phyloP scores from a whole-genome alignment of 1,140 invertebrate genomes.

The Dryas iulia region DNA sequence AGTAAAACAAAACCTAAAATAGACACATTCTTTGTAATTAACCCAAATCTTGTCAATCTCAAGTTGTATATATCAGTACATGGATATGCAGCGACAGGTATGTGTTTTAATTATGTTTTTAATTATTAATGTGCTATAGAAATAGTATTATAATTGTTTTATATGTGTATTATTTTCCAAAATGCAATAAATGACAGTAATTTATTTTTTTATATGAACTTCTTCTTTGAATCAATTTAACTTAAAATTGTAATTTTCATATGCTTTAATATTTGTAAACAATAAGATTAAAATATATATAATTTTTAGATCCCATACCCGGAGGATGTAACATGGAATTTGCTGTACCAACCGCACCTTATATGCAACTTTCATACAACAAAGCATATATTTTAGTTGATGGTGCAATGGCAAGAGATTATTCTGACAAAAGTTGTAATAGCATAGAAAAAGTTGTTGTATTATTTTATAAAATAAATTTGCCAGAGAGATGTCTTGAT shows the following conservation, averaged over 20 bases:
- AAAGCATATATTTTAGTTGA: conserved; percentile 82
- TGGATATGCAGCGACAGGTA: conserved; percentile 81
- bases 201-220: too few relatives aligned
- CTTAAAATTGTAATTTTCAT: too few relatives aligned
- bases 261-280: too few relatives aligned
- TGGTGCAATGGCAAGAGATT: conserved; percentile 80
- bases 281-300: not conserved
- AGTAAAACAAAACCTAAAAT: conserved; percentile 46
- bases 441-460: conserved; percentile 74
- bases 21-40: conserved; percentile 59
- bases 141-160: too few relatives aligned
- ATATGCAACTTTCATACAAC: conserved; percentile 78
- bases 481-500: conserved; percentile 81
- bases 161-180: too few relatives aligned
- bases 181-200: too few relatives aligned
- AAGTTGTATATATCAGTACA: conserved; percentile 78
- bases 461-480: conserved; percentile 84
- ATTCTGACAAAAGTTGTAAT: conserved; percentile 37
- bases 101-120: conserved; percentile 15
- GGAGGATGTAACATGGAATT: conserved; percentile 90
- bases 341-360: conserved; percentile 84
- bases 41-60: conserved; percentile 71
- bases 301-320: conserved; percentile 85
- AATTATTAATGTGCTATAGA: not conserved
- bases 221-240: too few relatives aligned